Evolutionary conservation across 2,888 invertebrate species (phyloP).

Genomic region (Hirtodrosophila alboralis): DNA sequence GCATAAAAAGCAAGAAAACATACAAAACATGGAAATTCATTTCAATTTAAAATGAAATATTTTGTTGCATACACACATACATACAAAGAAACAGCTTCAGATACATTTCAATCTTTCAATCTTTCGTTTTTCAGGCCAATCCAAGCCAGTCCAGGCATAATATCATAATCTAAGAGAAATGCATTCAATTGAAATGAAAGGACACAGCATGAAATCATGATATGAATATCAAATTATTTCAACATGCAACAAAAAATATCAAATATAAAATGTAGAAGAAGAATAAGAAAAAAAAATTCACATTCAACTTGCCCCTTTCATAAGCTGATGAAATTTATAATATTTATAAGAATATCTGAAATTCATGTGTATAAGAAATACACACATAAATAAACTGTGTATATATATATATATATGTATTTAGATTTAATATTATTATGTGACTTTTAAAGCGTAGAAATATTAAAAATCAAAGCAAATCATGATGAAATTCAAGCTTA

Average conservation of each 20-base stretch:
- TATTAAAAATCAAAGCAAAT: no score
- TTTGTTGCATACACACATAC: constrained; percentile 25
- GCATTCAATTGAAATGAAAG: constrained; percentile 75
- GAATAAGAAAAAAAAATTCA: constrained; percentile 2
- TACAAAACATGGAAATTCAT: constrained; percentile 51
- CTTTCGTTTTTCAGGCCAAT: constrained; percentile 69
- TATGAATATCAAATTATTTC: constrained; percentile 67
- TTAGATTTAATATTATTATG: no score
- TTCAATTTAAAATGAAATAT: constrained; percentile 54
- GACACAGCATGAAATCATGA: constrained; percentile 64
- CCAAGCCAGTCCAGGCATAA: constrained; percentile 35
- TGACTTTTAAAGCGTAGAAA: no score
- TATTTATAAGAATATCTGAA: neutral
- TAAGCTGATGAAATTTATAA: constrained; percentile 42
- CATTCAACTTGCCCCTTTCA: constrained; percentile 20
- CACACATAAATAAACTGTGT: neutral
- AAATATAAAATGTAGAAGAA: no score
- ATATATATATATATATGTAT: neutral
- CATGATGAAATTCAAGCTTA: constrained; percentile 7
- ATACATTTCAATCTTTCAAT: constrained; percentile 75
- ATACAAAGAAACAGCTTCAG: constrained; percentile 45
- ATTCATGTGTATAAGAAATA: constrained; percentile 4
- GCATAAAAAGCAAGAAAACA: constrained; percentile 20
- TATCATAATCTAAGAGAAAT: constrained; percentile 53
- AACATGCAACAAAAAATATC: neutral